Evolutionary conservation across 2,888 invertebrate genomes (phyloP).

Genomic region (Chloroclystis v-ata): DNA sequence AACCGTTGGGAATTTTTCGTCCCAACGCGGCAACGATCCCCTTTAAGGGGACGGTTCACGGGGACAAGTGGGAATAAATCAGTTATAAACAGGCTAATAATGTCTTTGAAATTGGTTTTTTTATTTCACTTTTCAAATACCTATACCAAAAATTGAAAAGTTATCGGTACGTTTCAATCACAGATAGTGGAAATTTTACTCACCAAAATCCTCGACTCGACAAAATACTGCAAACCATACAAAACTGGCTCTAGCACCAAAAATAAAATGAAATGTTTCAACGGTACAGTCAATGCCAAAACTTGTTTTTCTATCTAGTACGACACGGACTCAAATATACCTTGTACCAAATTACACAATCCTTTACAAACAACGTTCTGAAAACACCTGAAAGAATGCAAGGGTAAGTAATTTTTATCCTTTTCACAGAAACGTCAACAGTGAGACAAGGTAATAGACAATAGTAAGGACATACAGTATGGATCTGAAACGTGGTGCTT

Average conservation of each 20-base stretch:
- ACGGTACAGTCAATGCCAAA: slow-evolving; percentile 1
- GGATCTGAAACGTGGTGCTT: too few species aligned
- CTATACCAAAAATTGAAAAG: neutral
- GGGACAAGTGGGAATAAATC: too few species aligned
- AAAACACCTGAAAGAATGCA: slow-evolving; percentile 28
- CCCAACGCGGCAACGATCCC: too few species aligned
- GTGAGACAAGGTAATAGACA: neutral
- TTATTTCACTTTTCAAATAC: too few species aligned
- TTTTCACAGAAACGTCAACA: neutral
- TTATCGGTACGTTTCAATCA: slow-evolving; percentile 17
- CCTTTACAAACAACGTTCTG: slow-evolving; percentile 30
- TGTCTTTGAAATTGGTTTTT: too few species aligned
- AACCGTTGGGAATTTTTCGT: too few species aligned
- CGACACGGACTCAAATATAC: slow-evolving; percentile 17
- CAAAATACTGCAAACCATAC: slow-evolving; percentile 9
- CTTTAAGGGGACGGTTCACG: too few species aligned
- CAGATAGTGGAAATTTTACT: slow-evolving; percentile 10
- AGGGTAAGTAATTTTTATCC: slow-evolving; percentile 24
- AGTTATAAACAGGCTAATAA: too few species aligned
- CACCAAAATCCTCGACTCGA: slow-evolving; percentile 3
- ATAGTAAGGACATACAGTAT: too few species aligned
- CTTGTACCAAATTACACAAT: slow-evolving; percentile 29
- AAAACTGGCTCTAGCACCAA: slow-evolving; percentile 3
- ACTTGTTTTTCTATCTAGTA: slow-evolving; percentile 12
- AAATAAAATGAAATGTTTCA: slow-evolving; percentile 9